Conservation (phyloP, 92 coral and sea anemone species). For the Epizoanthus ramosus region DNA sequence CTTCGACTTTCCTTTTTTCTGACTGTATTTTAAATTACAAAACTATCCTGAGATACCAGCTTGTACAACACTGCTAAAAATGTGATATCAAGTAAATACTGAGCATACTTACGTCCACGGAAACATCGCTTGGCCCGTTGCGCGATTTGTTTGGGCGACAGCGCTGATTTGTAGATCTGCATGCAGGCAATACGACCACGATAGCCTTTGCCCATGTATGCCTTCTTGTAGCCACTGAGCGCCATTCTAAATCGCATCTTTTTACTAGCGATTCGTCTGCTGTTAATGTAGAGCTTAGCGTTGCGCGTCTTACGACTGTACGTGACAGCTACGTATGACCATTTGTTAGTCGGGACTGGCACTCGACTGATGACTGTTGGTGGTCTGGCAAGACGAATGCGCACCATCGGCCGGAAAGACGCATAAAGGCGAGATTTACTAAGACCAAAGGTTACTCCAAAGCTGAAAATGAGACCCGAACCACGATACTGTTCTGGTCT, state of each 20-base stretch:
- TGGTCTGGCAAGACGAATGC: background rate
- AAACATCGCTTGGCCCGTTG: constrained; percentile 38
- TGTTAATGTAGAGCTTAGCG: constrained; percentile 1
- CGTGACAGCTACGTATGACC: constrained; percentile 32
- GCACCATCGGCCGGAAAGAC: constrained; percentile 14
- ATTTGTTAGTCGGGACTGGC: constrained; percentile 1
- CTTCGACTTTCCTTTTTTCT: no score
- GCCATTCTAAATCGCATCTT: background rate
- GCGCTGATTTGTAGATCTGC: constrained; percentile 45
- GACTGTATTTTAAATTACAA: no score
- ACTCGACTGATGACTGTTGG: constrained; percentile 7
- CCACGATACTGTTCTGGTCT: background rate
- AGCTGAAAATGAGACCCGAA: constrained; percentile 24
- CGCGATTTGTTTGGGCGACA: constrained; percentile 43
- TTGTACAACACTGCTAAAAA: background rate
- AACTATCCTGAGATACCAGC: no score
- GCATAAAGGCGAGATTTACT: constrained; percentile 25
- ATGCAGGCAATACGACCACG: constrained; percentile 53
- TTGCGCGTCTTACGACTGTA: constrained; percentile 4
- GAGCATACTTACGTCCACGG: constrained; percentile 43
- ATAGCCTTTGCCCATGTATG: constrained; percentile 9
- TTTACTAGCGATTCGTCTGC: constrained; percentile 5
- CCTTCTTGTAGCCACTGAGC: constrained; percentile 17
- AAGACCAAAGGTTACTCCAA: constrained; percentile 25
- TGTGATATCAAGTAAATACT: background rate